Percentiles rank a stretch among this genome's conserved stretches.
Conservation (phyloP, 2,888 invertebrate species). For the Galeruca laticollis region DNA sequence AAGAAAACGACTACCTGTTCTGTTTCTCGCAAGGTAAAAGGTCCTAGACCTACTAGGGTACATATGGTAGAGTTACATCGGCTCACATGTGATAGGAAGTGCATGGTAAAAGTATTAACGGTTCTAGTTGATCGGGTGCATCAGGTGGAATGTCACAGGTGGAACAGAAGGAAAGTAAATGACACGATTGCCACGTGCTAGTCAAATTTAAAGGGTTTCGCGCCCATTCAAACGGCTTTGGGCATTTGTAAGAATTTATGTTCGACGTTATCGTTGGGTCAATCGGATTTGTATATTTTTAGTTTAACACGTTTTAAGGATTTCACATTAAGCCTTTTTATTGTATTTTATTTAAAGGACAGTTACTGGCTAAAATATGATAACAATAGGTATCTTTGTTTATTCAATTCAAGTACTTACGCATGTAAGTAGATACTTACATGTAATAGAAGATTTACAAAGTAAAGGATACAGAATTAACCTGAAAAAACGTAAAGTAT, state of each 20-base stretch:
- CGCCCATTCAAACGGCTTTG: slow-evolving; percentile 35
- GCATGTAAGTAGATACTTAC: no score
- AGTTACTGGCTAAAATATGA: no score
- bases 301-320: not conserved
- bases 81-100: slow-evolving; percentile 44
- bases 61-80: slow-evolving; percentile 48
- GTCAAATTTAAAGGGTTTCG: slow-evolving; percentile 44
- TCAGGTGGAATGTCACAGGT: slow-evolving; percentile 62
- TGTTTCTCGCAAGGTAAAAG: slow-evolving; percentile 23
- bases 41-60: slow-evolving; percentile 49
- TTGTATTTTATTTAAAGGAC: no score
- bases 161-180: slow-evolving; percentile 53
- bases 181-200: slow-evolving; percentile 55
- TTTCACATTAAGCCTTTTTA: not conserved
- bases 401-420: no score
- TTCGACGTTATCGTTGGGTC: not conserved
- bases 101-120: slow-evolving; percentile 52
- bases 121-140: slow-evolving; percentile 53
- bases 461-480: no score
- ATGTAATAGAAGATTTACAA: no score
- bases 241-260: not conserved
- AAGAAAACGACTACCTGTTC: slow-evolving; percentile 36
- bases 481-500: no score
- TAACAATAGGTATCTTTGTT: no score
- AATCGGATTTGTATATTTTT: not conserved